These are phyloP conservation scores for Ptyas mucosa DNA, from an alignment of 2,113 vertebrate species.

Conservation along the genomic window DNA sequence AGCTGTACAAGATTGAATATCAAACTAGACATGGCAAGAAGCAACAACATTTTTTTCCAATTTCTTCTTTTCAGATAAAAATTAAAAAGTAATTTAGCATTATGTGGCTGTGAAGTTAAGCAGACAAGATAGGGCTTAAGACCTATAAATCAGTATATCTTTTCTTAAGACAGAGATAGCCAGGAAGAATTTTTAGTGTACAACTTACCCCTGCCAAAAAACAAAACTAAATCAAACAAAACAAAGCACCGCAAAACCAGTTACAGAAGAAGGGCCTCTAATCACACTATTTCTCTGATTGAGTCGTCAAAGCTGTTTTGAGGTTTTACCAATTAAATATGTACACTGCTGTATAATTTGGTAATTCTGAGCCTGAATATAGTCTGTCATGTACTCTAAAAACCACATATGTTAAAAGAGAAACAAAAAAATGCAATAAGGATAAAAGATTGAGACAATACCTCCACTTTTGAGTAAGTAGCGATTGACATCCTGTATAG, in stretches of 20 bases:
- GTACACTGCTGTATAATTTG: background rate
- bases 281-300: background rate
- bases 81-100: background rate
- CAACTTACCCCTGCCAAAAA: background rate
- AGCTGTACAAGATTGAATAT: background rate
- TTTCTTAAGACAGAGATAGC: background rate
- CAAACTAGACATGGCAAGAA: background rate
- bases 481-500: conserved; percentile 96
- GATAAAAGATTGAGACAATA: conserved; percentile 38
- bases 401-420: background rate
- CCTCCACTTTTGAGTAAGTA: conserved; percentile 97
- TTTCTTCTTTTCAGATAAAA: background rate
- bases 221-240: background rate
- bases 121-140: background rate
- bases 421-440: background rate
- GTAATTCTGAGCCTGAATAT: background rate
- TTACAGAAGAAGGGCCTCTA: background rate
- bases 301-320: background rate
- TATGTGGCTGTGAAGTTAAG: background rate
- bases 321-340: background rate
- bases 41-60: too few relatives aligned
- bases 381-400: background rate
- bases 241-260: background rate
- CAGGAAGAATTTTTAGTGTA: background rate
- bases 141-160: background rate